Base-by-base conservation (phyloP, 2,888 invertebrate species). In the Mythimna impura region DNA sequence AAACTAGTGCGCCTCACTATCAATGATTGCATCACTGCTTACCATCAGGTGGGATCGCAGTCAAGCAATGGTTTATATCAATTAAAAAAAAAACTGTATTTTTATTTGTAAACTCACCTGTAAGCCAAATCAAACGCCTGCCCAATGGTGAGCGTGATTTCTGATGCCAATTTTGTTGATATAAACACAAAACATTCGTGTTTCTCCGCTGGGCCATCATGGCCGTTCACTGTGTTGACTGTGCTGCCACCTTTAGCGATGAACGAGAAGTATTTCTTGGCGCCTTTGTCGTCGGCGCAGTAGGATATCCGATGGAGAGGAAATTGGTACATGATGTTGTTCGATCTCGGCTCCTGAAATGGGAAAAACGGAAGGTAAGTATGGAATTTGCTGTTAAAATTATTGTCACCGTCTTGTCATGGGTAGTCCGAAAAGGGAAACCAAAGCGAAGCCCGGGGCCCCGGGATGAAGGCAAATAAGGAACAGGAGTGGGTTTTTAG, bases 41-140 rank as follows among this genome's bases (percentile, higher is more conserved):
- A n/a, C n/a, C n/a, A n/a, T n/a, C n/a, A n/a, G n/a, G n/a, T n/a
- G n/a, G n/a, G n/a, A n/a, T n/a, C n/a, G n/a, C n/a, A n/a, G n/a
- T n/a, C n/a, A n/a, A n/a, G n/a, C n/a, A n/a, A n/a, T n/a, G n/a
- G n/a, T n/a, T n/a, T n/a, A n/a, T n/a, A n/a, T n/a, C n/a, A n/a
- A n/a, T n/a, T n/a, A n/a, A n/a, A n/a, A n/a, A n/a, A n/a, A n/a
- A n/a, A n/a, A n/a, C n/a, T 43, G 2, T 20, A 20, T 1, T 36
- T 30, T n/a, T 40, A 4, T n/a, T 1, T 14, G 0, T 12, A 25
- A 54, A 34, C 66, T 85, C 83, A 97, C 97, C 98, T 98, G 96
- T 99, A 99, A 47, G 99, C 99, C 90, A 99, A 96, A 96, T 99
- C 99, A 93, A 99, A 99, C 0, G 99, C 99, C 94, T 99, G 99